A percentile compares a stretch with the other conserved stretches of the same genome.
phyloP scores from a whole-genome alignment of 2,888 invertebrate genomes.

The Nebria brevicollis region DNA sequence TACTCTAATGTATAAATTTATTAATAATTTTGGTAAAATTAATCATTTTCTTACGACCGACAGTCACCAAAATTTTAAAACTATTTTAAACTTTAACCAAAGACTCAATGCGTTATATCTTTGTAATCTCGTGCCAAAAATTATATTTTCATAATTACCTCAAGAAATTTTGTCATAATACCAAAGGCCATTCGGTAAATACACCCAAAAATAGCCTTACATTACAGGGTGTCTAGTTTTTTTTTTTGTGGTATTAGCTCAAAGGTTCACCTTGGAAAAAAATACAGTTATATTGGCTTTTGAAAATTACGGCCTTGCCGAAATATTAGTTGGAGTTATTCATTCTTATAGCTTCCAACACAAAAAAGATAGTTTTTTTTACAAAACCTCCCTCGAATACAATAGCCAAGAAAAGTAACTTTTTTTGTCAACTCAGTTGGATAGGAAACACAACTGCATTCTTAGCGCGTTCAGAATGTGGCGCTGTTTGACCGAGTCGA shows the following conservation, averaged over 20 bases:
- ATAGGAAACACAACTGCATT: slow-evolving; percentile 32
- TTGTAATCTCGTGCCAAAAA: too few relatives aligned
- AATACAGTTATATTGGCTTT: slow-evolving; percentile 30
- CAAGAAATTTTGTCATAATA: too few relatives aligned
- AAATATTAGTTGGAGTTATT: slow-evolving; percentile 18
- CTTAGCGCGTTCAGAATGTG: slow-evolving; percentile 32
- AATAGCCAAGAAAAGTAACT: slow-evolving; percentile 28
- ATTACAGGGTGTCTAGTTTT: not conserved
- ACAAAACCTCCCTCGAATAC: slow-evolving; percentile 26
- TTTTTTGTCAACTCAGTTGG: slow-evolving; percentile 32
- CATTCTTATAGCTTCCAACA: slow-evolving; percentile 5
- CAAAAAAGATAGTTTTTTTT: slow-evolving; percentile 20
- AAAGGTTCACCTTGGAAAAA: slow-evolving; percentile 25
- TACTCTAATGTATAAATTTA: too few relatives aligned
- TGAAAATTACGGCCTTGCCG: slow-evolving; percentile 35
- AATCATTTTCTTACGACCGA: too few relatives aligned
- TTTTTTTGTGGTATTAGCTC: not conserved
- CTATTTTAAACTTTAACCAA: too few relatives aligned
- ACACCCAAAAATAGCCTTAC: not conserved
- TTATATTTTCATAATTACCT: too few relatives aligned
- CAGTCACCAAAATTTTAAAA: too few relatives aligned
- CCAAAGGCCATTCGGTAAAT: not conserved
- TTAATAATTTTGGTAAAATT: too few relatives aligned
- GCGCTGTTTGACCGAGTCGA: slow-evolving; percentile 25
- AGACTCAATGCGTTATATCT: too few relatives aligned